Evolutionary conservation across 2,797 vertebrate species (phyloP), one percentile per base, ranked within the genome.

Genomic region (Hyperoplus immaculatus): DNA sequence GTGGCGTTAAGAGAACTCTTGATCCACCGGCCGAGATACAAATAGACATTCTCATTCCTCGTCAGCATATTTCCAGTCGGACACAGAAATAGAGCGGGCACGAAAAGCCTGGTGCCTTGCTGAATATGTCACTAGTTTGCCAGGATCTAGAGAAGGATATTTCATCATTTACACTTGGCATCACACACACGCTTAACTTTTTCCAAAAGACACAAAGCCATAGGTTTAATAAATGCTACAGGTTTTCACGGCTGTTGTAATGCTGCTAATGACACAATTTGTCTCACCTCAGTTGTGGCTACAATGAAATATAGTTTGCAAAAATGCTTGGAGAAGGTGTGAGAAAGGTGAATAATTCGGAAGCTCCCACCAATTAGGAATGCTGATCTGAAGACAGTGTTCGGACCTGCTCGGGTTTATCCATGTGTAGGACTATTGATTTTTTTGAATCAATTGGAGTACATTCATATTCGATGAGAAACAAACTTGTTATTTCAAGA

Each of bases 291-390:
- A 68, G 54, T 55, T 69, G 68, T 57, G 38, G n/a, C 58, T 66
- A 71, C 61, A 57, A 21, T 45, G 36, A 70, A 74, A 51, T 54
- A 62, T 36, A 54, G 21, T 58, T 42, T 18, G 13, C 50, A 56
- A 18, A 69, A 58, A 54, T 53, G 38, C 59, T 51, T 36, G 16
- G 43, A 58, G 58, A 61, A 70, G 58, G 63, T 78, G 76, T 82
- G 79, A 80, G 76, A 87, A 81, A 84, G 70, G 64, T 74, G 72
- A 58, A 42, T 21, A 69, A 59, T 72, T 60, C 49, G 12, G 63
- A 55, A 56, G 15, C 38, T 53, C 49, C 73, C 81, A 87, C 72
- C 58, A n/a, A 5, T 39, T 15, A 73, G 51, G 53, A 92, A 82
- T 86, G 76, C 73, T 75, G 71, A 81, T 54, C 46, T 58, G 69